Base-by-base conservation (phyloP, 2,888 invertebrate species). In the Urechis unicinctus region DNA sequence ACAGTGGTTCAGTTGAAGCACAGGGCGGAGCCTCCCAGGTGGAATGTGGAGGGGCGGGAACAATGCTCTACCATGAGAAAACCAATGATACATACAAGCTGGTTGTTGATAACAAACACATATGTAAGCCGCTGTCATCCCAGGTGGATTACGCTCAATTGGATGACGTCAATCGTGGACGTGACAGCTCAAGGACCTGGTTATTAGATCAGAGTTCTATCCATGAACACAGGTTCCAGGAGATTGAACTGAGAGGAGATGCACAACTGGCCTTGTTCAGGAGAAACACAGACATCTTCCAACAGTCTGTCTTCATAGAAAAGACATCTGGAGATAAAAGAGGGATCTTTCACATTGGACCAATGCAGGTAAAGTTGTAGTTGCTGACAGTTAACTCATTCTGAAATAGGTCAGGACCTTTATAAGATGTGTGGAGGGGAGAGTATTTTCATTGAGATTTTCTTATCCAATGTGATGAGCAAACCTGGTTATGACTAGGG, bases 21-120 rank as follows among this genome's bases (percentile, higher is more conserved):
- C 52, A 63, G 46, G 70, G 70, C 9, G 70, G 70, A 17, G 51
- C 51, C 2, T 51, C 55, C 29, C 63, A 62, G 5, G 60, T 61
- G 52, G 70, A 70, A 52, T 68, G 68, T 64, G 70, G 70, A 21
- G 70, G 70, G 5, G 66, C 70, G 13, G 70, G 70, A 1, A 68
- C 66, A 0, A 55, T 66, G 2, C 51, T 70, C 24, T 62, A 55
- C 44, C 47, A 53, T 36, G 55, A 64, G 44, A 50, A 52, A 42
- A 52, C 56, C 17, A 52, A 54, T 9, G 46, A 51, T 42, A 53
- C 55, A 21, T 57, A 66, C 43, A 55, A 45, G 22, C 57, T 68
- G 13, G 41, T 60, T 6, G 63, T 69, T 25, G 65, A 69, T 49
- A 70, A 70, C 47, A 44, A 65, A 5, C 60, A 65, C 44, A 54